Evolutionary conservation across 1,140 invertebrate species (phyloP).

Genomic region (Cydia splendana): DNA sequence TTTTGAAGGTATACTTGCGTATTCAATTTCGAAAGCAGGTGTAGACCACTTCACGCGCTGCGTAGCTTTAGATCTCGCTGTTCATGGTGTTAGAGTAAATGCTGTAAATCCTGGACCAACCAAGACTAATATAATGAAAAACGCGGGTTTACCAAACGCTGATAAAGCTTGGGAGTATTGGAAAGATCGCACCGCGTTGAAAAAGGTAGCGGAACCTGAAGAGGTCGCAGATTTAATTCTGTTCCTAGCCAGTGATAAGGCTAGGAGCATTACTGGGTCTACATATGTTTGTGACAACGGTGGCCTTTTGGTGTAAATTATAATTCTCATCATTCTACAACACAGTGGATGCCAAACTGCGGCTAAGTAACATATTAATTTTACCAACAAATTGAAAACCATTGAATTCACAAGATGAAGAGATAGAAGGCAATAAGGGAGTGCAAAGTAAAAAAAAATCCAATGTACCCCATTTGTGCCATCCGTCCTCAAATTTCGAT

Average conservation of each 20-base stretch:
- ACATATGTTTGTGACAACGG: conserved; percentile 34
- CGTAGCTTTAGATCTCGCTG: conserved; percentile 18
- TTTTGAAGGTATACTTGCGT: too few relatives aligned
- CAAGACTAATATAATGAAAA: neutral
- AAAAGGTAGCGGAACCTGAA: conserved; percentile 30
- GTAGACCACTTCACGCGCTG: conserved; percentile 32
- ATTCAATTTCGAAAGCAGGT: conserved; percentile 29
- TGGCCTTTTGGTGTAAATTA: neutral
- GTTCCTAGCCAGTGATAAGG: conserved; percentile 39
- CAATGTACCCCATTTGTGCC: too few relatives aligned
- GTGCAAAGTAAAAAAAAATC: too few relatives aligned
- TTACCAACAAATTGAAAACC: too few relatives aligned
- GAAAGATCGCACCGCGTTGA: conserved; percentile 3
- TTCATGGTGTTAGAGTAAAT: neutral
- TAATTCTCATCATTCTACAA: too few relatives aligned
- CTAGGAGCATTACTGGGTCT: conserved; percentile 34
- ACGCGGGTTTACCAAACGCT: neutral
- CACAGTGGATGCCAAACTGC: too few relatives aligned
- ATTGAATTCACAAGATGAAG: too few relatives aligned
- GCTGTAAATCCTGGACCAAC: neutral
- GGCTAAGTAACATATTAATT: too few relatives aligned
- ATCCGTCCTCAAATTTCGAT: too few relatives aligned
- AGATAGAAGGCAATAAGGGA: too few relatives aligned
- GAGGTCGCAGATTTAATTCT: conserved; percentile 37
- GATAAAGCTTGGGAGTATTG: too few relatives aligned